Conservation (phyloP, 2,113 vertebrate genomes). For the Colossoma macropomum region DNA sequence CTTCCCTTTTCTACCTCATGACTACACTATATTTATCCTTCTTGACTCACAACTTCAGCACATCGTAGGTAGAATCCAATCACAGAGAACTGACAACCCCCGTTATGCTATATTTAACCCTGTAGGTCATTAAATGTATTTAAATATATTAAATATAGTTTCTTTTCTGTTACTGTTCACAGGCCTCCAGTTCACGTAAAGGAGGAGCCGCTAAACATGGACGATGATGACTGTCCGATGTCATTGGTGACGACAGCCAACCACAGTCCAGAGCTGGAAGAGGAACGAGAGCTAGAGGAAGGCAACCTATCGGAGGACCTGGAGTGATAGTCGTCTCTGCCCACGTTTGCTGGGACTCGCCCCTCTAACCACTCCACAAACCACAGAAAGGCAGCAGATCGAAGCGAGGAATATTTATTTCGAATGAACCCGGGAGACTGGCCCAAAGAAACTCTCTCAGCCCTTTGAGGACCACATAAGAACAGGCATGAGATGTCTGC, state of each 20-base stretch:
- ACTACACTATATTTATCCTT: neutral
- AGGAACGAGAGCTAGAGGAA: slow-evolving; percentile 98
- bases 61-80: neutral
- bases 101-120: too few relatives aligned
- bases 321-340: slow-evolving; percentile 80
- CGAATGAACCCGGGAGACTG: slow-evolving; percentile 91
- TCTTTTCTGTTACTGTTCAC: slow-evolving; percentile 56
- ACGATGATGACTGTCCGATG: slow-evolving; percentile 98
- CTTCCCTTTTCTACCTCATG: neutral
- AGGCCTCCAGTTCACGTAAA: slow-evolving; percentile 97
- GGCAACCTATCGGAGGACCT: slow-evolving; percentile 99
- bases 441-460: slow-evolving; percentile 94
- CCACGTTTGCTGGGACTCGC: slow-evolving; percentile 59
- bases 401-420: slow-evolving; percentile 98
- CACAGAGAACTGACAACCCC: too few relatives aligned
- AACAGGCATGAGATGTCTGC: slow-evolving; percentile 79
- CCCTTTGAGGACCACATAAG: slow-evolving; percentile 88
- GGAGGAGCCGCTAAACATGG: slow-evolving; percentile 97
- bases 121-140: neutral
- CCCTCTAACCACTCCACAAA: slow-evolving; percentile 90
- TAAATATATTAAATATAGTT: neutral
- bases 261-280: slow-evolving; percentile 98
- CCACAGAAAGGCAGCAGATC: slow-evolving; percentile 88
- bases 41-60: neutral
- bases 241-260: slow-evolving; percentile 98